Evolutionary conservation across 2,888 invertebrate genomes (phyloP).

Genomic region (Copidosoma aretas): DNA sequence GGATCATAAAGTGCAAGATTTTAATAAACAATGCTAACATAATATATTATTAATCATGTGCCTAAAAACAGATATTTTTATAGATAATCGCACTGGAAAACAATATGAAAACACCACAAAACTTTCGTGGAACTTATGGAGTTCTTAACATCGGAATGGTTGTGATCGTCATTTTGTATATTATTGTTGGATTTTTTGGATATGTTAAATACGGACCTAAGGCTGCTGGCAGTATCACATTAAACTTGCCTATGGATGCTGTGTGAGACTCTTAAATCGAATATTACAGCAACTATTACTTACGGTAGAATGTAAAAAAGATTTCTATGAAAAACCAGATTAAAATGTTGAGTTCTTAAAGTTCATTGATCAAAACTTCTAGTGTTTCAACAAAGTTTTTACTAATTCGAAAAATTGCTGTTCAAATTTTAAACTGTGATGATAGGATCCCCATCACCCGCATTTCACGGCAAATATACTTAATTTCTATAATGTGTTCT

Average conservation of each 20-base stretch:
- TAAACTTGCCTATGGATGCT: conserved; percentile 74
- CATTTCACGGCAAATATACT: no score
- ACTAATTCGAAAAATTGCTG: no score
- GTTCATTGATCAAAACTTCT: background rate
- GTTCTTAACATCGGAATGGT: conserved; percentile 84
- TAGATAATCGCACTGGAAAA: conserved; percentile 91
- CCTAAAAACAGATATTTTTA: conserved; percentile 39
- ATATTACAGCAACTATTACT: conserved; percentile 26
- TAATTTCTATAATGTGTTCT: conserved; percentile 9
- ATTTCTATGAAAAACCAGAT: conserved; percentile 37
- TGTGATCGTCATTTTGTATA: conserved; percentile 78
- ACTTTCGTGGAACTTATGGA: conserved; percentile 78
- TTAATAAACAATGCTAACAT: background rate
- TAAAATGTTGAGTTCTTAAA: conserved; percentile 25
- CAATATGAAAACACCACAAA: conserved; percentile 84
- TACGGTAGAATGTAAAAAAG: conserved; percentile 23
- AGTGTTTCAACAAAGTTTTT: no score
- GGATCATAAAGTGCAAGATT: no score
- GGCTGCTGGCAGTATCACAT: conserved; percentile 78
- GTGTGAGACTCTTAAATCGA: conserved; percentile 61
- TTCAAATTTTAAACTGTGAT: no score
- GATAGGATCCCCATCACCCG: no score
- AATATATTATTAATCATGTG: background rate
- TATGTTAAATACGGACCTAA: conserved; percentile 79
- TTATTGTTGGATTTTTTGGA: conserved; percentile 82